Evolutionary conservation across 2,113 vertebrate genomes (phyloP).

Genomic region (Etheostoma spectabile): DNA sequence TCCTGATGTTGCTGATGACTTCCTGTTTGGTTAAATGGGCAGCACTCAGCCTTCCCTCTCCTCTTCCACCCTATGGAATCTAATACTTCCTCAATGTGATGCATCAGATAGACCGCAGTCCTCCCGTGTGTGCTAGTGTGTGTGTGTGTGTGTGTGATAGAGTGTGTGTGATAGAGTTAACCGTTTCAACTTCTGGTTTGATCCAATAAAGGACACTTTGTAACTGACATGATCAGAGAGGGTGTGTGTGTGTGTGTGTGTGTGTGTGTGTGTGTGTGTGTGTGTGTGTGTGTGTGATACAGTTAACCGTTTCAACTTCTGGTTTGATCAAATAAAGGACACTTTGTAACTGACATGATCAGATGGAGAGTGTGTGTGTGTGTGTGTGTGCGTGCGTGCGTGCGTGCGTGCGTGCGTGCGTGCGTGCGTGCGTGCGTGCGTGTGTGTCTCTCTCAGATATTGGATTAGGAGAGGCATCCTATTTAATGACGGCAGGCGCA

Average conservation of each 20-base stretch:
- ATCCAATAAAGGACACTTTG: constrained; percentile 66
- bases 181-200: constrained; percentile 49
- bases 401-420: neutral
- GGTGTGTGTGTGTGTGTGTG: constrained; percentile 29
- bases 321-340: constrained; percentile 64
- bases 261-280: constrained; percentile 25
- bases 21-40: constrained; percentile 54
- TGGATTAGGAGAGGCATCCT: constrained; percentile 70
- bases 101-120: constrained; percentile 49
- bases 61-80: constrained; percentile 61
- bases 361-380: constrained; percentile 23
- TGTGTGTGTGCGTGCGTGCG: constrained; percentile 17
- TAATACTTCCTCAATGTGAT: constrained; percentile 40
- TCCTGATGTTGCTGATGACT: constrained; percentile 38
- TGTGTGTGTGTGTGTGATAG: constrained; percentile 14
- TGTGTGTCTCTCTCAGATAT: constrained; percentile 39
- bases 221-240: constrained; percentile 29
- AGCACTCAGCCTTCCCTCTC: constrained; percentile 52
- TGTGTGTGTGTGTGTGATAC: constrained; percentile 5
- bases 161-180: constrained; percentile 23
- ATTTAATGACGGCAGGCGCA: constrained; percentile 66
- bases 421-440: too few relatives aligned
- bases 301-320: constrained; percentile 49
- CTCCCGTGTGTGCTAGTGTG: constrained; percentile 1
- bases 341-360: constrained; percentile 43